Evolutionary conservation across 23 tunicate species (phyloP), one percentile per base, ranked within the genome.

Genomic region (Phallusia fumigata): DNA sequence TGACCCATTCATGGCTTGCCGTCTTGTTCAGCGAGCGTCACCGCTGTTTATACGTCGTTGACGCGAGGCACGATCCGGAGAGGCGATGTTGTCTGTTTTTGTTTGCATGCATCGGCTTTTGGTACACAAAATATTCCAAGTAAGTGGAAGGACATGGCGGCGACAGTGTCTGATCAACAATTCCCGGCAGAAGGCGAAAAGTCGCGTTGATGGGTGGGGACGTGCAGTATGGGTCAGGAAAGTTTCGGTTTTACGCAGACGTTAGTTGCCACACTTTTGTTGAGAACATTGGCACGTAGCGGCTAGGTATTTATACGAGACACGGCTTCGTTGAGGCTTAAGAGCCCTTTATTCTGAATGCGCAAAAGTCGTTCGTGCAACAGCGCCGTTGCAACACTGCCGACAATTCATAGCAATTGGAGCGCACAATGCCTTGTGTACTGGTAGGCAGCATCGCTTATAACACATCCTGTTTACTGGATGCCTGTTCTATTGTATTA

Each of bases 401-500:
- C 69, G 69, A 58, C 69, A 58, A 58, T 58, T 58, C 69, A 58
- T 11, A 58, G 69, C 69, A 58, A 58, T 58, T 13, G 69, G 69
- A 58, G 69, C 69, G 69, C 69, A 24, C 13, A 58, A 24, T 58
- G 69, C 69, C 69, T 21, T 58, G 69, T 58, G 69, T 58, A 58
- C 69, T 58, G 69, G 28, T 58, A 24, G 28, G 69, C 69, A 24
- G 69, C 69, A 24, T 32, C 44, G 44, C 78, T 21, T 32, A 74
- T 74, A 74, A 35, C 58, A 32, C 58, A 52, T 80, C 83, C 83
- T 80, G 83, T 80, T 80, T 80, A 80, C 83, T 52, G 58, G 35
- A 80, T 80, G 73, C 80, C 65, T 73, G 84, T 34, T 65, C 76
- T 81, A 34, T 81, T 81, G 84, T 65, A 81, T 81, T 58, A 40